Evolutionary conservation across 2,797 vertebrate species (phyloP), one percentile per base, ranked within the genome.

Genomic region (Melanogrammus aeglefinus): DNA sequence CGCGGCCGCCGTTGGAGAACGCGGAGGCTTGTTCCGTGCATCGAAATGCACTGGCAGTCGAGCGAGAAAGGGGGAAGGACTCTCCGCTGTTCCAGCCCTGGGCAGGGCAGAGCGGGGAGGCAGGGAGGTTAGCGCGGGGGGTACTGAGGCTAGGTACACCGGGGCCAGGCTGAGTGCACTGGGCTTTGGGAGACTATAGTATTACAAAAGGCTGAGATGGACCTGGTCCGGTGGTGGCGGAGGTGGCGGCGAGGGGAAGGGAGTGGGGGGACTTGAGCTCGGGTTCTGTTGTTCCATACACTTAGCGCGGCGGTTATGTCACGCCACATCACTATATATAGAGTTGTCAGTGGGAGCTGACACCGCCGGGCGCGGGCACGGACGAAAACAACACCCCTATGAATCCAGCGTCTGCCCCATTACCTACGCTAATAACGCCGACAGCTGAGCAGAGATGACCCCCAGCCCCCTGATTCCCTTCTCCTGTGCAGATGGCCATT

Each of bases 401-500:
- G 96, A 97, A 96, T 86, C 78, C 92, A 92, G 96, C 94, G 95
- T 95, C 96, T 97, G 97, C 97, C 96, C 97, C 96, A 98, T 98
- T 99, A 99, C 96, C 97, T 97, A 97, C 96, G 95, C 95, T 98
- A 97, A 98, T 98, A 97, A 95, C 96, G 91, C 94, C 95, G 97
- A 98, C 97, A 98, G 97, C 97, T 98, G 97, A 99, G 96, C 94
- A 94, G 95, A 96, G 96, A 97, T 98, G 97, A 98, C 97, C 96
- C 44, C 95, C 95, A 95, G 96, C 95, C 95, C 92, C 96, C 95
- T 94, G 95, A 94, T 95, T 96, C 96, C 94, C 95, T 96, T 96
- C 96, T 97, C 97, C 96, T 96, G 96, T 97, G 96, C 97, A 99
- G 97, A 98, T 98, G 97, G 97, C 95, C 96, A 97, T 98, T 98